Conservation (phyloP, 1,140 invertebrate species). For the Rhynchophorus ferrugineus region DNA sequence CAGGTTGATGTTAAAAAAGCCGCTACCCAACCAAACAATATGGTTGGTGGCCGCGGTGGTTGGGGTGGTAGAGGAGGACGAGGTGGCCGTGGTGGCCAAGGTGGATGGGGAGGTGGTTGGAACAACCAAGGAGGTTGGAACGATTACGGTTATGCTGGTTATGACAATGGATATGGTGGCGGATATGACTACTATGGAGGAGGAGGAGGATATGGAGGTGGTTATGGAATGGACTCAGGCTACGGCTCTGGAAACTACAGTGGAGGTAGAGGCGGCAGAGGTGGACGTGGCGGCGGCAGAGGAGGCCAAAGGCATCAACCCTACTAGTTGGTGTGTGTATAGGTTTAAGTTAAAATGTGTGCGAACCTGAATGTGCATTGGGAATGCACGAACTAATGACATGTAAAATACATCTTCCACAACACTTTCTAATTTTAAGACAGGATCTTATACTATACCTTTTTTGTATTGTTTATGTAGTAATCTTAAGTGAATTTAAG, state of each 20-base stretch:
- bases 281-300: slow-evolving; percentile 9
- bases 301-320: slow-evolving; percentile 22
- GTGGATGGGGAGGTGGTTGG: slow-evolving; percentile 9
- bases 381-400: slow-evolving; percentile 14
- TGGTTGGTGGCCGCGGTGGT: slow-evolving; percentile 51
- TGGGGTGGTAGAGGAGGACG: slow-evolving; percentile 54
- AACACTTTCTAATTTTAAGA: background rate
- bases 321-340: slow-evolving; percentile 13
- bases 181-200: slow-evolving; percentile 7
- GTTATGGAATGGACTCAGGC: slow-evolving; percentile 1
- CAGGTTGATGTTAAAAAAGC: slow-evolving; percentile 89
- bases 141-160: slow-evolving; percentile 8
- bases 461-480: slow-evolving; percentile 20
- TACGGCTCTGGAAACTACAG: slow-evolving; percentile 4
- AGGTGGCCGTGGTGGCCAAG: slow-evolving; percentile 52
- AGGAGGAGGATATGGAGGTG: slow-evolving; percentile 5
- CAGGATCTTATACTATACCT: slow-evolving; percentile 9
- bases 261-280: background rate
- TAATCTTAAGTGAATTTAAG: slow-evolving; percentile 14
- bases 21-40: slow-evolving; percentile 19
- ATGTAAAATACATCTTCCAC: slow-evolving; percentile 14
- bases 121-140: slow-evolving; percentile 2
- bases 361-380: slow-evolving; percentile 9
- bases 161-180: slow-evolving; percentile 13
- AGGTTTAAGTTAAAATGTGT: slow-evolving; percentile 20